A percentile compares a stretch with the other conserved stretches of the same genome.
phyloP scores from a whole-genome alignment of 1,140 invertebrate species.

The Mya arenaria region DNA sequence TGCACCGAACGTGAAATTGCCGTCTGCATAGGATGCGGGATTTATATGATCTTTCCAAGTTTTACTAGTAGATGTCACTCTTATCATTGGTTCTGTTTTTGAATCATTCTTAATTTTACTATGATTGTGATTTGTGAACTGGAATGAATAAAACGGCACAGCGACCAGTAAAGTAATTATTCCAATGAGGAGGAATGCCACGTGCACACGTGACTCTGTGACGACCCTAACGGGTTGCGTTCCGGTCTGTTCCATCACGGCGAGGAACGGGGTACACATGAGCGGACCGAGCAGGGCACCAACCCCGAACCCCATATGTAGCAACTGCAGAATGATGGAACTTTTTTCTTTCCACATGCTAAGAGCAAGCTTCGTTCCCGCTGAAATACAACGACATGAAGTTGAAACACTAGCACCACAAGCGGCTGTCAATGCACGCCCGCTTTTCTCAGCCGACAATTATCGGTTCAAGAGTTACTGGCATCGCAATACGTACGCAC shows the following conservation, averaged over 20 bases:
- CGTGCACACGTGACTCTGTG: conserved; percentile 34
- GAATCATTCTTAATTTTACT: neutral
- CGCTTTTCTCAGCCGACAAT: no score
- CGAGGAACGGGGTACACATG: conserved; percentile 31
- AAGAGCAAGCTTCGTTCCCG: conserved; percentile 29
- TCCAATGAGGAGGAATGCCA: conserved; percentile 21
- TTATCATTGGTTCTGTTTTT: neutral
- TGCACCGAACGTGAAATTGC: conserved; percentile 30
- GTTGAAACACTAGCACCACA: no score
- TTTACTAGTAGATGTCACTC: neutral
- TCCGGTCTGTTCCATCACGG: neutral
- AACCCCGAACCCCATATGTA: conserved; percentile 55
- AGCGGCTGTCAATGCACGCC: no score
- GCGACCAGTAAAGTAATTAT: conserved; percentile 19
- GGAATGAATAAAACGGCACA: conserved; percentile 42
- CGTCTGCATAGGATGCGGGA: conserved; percentile 47
- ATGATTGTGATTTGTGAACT: neutral
- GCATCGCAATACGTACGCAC: no score
- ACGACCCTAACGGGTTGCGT: conserved; percentile 18
- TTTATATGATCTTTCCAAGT: conserved; percentile 33
- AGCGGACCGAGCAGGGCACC: conserved; percentile 39
- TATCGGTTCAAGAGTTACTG: no score
- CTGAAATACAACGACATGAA: no score
- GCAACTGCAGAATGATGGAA: conserved; percentile 5
- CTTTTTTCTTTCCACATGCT: conserved; percentile 41